Conservation (phyloP, 2,113 vertebrate species). For the Platichthys stellatus region DNA sequence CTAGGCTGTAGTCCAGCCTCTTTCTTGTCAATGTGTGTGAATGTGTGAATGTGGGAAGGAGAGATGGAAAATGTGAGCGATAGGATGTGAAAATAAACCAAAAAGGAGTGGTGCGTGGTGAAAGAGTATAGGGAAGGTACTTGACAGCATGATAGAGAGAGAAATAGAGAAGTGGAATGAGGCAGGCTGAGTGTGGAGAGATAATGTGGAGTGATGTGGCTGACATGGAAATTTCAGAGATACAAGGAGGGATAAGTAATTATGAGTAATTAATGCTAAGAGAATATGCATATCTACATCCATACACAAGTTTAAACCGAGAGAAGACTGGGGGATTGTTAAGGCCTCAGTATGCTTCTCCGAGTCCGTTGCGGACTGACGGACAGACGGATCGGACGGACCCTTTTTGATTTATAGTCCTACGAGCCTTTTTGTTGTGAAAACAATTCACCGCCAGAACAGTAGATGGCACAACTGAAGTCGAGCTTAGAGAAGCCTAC, state of each 20-base stretch:
- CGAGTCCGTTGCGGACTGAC: too few species aligned
- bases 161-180: conserved; percentile 2
- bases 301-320: background rate
- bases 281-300: background rate
- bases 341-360: too few species aligned
- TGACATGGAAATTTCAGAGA: conserved; percentile 33
- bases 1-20: background rate
- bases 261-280: conserved; percentile 6
- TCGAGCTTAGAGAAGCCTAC: too few species aligned
- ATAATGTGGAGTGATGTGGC: background rate
- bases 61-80: conserved; percentile 2
- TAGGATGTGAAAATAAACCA: conserved; percentile 52
- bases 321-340: background rate
- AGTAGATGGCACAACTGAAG: too few species aligned
- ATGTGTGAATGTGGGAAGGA: conserved; percentile 33
- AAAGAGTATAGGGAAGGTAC: too few species aligned
- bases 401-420: too few species aligned
- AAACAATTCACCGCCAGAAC: too few species aligned
- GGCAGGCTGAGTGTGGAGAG: background rate
- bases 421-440: too few species aligned
- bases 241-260: conserved; percentile 30
- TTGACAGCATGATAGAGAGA: background rate
- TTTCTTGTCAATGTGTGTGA: conserved; percentile 15
- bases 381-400: too few species aligned
- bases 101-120: background rate